Evolutionary conservation across 2,888 invertebrate genomes (phyloP).

Genomic region (Galerucella calmariensis): DNA sequence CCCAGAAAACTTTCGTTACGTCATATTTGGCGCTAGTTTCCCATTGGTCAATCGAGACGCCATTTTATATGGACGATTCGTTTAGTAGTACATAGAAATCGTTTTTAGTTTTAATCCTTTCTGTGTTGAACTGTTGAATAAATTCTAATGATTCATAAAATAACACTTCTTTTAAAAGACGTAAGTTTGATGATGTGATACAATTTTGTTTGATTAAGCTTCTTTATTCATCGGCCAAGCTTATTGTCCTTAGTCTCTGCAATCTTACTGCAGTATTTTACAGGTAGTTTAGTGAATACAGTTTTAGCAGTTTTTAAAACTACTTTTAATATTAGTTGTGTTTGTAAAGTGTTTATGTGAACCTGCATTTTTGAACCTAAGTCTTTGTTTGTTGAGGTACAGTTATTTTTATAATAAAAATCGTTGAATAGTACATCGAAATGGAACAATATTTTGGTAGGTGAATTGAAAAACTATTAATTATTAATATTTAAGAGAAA

Average conservation of each 20-base stretch:
- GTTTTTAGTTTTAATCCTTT: conserved; percentile 60
- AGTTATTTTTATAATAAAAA: conserved; percentile 12
- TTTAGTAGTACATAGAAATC: conserved; percentile 56
- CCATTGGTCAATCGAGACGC: conserved; percentile 42
- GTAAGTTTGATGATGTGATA: conserved; percentile 52
- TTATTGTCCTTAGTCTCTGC: conserved; percentile 50
- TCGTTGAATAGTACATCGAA: neutral
- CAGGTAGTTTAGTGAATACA: conserved; percentile 45
- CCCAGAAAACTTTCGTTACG: conserved; percentile 50
- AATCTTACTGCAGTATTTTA: conserved; percentile 56
- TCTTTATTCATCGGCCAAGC: conserved; percentile 36
- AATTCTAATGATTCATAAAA: conserved; percentile 58
- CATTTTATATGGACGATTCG: conserved; percentile 49
- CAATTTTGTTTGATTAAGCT: conserved; percentile 31
- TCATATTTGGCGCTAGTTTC: conserved; percentile 44
- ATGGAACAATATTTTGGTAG: neutral
- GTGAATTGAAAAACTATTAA: neutral
- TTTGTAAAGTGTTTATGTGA: conserved; percentile 7
- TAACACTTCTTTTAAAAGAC: conserved; percentile 50
- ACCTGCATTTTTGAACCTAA: neutral
- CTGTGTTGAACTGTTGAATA: conserved; percentile 57
- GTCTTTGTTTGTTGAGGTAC: conserved; percentile 16
- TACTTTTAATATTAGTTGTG: neutral
- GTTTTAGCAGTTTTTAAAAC: conserved; percentile 22
- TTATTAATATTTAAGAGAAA: neutral